These are phyloP conservation scores for Clusia tigrina DNA, from an alignment of 2,888 invertebrate genomes.

Conservation along the genomic window DNA sequence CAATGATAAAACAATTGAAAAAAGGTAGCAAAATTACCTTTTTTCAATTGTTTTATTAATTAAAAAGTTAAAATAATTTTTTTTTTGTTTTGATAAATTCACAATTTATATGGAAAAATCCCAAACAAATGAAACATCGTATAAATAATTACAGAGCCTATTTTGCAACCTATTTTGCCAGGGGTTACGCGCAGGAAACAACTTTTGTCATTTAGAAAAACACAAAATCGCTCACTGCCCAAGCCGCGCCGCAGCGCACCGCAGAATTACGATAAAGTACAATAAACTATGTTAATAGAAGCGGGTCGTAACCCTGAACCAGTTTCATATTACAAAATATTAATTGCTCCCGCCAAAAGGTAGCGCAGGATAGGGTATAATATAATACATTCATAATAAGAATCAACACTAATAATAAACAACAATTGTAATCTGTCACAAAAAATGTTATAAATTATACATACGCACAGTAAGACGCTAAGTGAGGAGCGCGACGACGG, in stretches of 20 bases:
- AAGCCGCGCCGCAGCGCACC: neutral
- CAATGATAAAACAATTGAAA: neutral
- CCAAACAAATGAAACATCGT: conserved; percentile 63
- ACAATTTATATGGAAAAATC: conserved; percentile 53
- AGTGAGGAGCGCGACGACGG: neutral
- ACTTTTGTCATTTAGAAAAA: conserved; percentile 25
- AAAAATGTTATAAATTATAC: conserved; percentile 62
- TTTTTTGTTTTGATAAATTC: conserved; percentile 2
- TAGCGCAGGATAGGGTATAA: conserved; percentile 50
- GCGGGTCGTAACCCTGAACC: conserved; percentile 58
- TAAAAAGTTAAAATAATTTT: neutral
- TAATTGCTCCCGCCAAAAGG: conserved; percentile 12
- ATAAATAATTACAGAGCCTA: conserved; percentile 56
- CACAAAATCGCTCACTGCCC: neutral
- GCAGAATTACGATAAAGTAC: conserved; percentile 40
- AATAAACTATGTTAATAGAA: conserved; percentile 55
- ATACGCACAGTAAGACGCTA: conserved; percentile 41
- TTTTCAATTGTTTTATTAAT: neutral
- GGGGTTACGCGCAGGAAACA: conserved; percentile 31
- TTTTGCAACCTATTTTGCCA: conserved; percentile 31
- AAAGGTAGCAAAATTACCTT: too few relatives aligned
- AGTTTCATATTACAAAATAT: conserved; percentile 26
- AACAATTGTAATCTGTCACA: conserved; percentile 47
- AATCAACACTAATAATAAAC: conserved; percentile 37
- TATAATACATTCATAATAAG: conserved; percentile 54